Evolutionary conservation across 2,113 vertebrate species (phyloP), one percentile per base, ranked within the genome.

Genomic region (Osmerus eperlanus): DNA sequence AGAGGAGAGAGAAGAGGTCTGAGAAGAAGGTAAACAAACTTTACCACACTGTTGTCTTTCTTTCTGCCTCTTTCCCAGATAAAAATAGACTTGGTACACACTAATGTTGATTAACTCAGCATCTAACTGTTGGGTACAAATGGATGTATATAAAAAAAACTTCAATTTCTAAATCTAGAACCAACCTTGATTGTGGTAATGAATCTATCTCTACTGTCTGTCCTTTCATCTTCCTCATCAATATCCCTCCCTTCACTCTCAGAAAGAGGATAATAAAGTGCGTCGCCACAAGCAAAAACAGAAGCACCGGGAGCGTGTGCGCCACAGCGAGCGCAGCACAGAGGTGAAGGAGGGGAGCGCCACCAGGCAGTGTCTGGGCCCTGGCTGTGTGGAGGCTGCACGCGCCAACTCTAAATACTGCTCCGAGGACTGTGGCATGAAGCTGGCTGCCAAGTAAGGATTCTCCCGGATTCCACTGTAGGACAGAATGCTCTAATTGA

Each of bases 381-480:
- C 96, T 0, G 92, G 93, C 70, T 98, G 96, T 64, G 91, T 95
- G 29, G 93, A 94, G 9, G 82, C 90, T 0, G 92, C 94, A 0
- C 90, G 95, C 7, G 55, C 82, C 0, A 87, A 67, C 78, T 97
- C 96, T 81, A 97, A 98, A 78, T 98, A 98, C 90, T 98, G 96
- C 84, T 94, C 94, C 0, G 95, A 97, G 36, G 94, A 95, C 85
- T 98, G 96, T 0, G 96, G 96, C 84, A 94, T 97, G 94, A 96
- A 97, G 65, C 90, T 98, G 54, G 96, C 96, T 0, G 94, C 96
- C 80, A 98, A 97, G 96, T 97, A 82, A 93, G 90, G 47, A 12
- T 8, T 4, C 18, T 36, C 6, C 62, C 12, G 9, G 4, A 55
- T 15, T 18, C 13, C 54, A 59, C 8, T n/a, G 6, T 59, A n/a